Evolutionary conservation across 1,140 invertebrate species (phyloP).

Genomic region (Anastrepha obliqua): DNA sequence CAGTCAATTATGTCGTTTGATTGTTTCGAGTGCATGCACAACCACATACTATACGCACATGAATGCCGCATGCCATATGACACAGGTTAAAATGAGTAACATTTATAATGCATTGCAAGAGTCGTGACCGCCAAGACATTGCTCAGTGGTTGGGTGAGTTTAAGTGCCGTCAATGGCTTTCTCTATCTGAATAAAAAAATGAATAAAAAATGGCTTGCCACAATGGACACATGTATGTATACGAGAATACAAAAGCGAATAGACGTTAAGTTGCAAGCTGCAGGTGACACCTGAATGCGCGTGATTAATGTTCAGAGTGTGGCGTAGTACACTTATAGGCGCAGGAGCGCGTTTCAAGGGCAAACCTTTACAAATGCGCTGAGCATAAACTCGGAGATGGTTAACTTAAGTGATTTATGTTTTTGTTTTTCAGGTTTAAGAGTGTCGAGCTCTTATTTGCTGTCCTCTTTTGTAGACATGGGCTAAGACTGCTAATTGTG

Average conservation of each 20-base stretch:
- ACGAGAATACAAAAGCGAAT: too few species aligned
- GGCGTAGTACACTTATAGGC: conserved; percentile 10
- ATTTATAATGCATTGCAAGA: conserved; percentile 13
- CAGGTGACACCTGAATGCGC: not conserved
- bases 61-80: not conserved
- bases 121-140: not conserved
- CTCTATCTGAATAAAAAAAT: not conserved
- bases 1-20: conserved; percentile 56
- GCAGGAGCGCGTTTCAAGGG: not conserved
- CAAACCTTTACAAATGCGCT: not conserved
- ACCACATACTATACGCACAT: not conserved
- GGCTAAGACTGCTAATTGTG: not conserved
- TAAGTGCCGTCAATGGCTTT: conserved; percentile 4
- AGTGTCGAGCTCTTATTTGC: not conserved
- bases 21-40: conserved; percentile 30
- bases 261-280: not conserved
- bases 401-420: not conserved
- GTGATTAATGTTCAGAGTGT: not conserved
- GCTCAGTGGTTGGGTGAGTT: not conserved
- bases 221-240: not conserved
- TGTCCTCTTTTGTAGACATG: not conserved
- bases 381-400: not conserved
- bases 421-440: not conserved
- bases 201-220: not conserved
- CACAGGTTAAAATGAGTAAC: conserved; percentile 39